These are phyloP conservation scores for Hirtodrosophila alboralis DNA, from an alignment of 2,888 invertebrate species.

Conservation along the genomic window DNA sequence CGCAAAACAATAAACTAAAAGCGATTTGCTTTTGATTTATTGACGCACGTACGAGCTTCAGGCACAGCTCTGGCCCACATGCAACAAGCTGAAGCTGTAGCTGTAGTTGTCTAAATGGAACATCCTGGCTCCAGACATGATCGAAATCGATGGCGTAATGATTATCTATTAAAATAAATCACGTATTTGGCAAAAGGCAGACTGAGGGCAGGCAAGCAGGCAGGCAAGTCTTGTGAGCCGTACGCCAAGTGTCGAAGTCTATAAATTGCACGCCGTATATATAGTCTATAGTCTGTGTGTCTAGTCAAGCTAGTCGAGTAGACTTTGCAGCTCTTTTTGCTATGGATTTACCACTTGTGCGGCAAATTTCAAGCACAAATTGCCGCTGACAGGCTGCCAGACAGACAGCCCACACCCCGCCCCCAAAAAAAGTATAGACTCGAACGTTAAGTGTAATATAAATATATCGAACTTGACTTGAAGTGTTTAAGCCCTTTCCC, in stretches of 20 bases:
- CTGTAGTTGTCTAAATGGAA: conserved; percentile 11
- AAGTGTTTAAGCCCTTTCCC: conserved; percentile 77
- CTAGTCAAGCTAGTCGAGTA: conserved; percentile 34
- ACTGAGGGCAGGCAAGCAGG: no score
- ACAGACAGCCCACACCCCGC: conserved; percentile 5
- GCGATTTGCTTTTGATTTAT: conserved; percentile 77
- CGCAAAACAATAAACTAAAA: conserved; percentile 75
- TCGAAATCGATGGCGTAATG: conserved; percentile 80
- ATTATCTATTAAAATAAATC: conserved; percentile 82
- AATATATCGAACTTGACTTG: conserved; percentile 75
- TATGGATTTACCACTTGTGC: conserved; percentile 17
- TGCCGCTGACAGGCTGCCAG: conserved; percentile 44
- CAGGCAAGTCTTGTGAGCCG: conserved; percentile 31
- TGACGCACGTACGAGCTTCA: conserved; percentile 62
- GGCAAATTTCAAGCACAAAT: conserved; percentile 50
- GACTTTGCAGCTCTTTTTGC: conserved; percentile 2
- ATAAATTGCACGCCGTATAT: conserved; percentile 63
- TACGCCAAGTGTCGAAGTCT: conserved; percentile 72
- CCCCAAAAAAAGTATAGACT: conserved; percentile 24
- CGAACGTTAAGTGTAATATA: conserved; percentile 73
- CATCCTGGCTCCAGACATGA: conserved; percentile 44
- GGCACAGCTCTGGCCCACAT: conserved; percentile 50
- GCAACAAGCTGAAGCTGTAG: conserved; percentile 61
- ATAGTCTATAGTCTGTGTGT: conserved; percentile 25
- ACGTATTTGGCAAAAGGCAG: conserved; percentile 69